Base-by-base conservation (phyloP, 2,797 vertebrate genomes). In the Enteromius paludinosus region DNA sequence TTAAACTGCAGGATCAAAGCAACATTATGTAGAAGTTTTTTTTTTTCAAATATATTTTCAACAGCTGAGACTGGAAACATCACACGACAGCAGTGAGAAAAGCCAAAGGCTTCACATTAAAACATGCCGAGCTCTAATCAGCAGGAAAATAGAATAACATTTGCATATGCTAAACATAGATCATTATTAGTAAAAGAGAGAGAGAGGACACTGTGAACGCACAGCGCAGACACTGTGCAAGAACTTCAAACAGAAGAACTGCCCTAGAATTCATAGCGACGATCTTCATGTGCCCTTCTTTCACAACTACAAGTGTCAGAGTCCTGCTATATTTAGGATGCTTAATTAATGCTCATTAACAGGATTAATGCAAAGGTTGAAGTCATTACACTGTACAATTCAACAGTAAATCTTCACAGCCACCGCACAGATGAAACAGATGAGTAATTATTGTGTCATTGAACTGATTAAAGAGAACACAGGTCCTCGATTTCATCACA, bases 381-480 rank as follows among this genome's bases (percentile, higher is more conserved):
- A 61, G 71, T 79, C 81, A 83, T 76, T 83, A 75, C 78, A 76
- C 52, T 18, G 38, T 43, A 33, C 62, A 14, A 28, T 47, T 69
- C 28, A 77, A 52, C 79, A 64, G 43, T 77, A 54, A 68, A 73
- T 73, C 68, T 62, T 78, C 75, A 23, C 43, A 23, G 77, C 15
- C 20, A 12, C 49, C 23, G 4, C 23, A 45, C 35, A 54, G 78
- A 70, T 71, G 52, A 59, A 45, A 68, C 61, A 61, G 45, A 74
- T 74, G 61, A 84, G 70, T 66, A 49, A 56, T 65, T 59, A 45
- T 43, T 45, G 45, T 65, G 65, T 85, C 79, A 78, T 52, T 72
- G 62, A 33, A 56, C 35, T 62, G 79, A 71, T 77, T 62, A 41
- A 85, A 72, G 73, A 81, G 78, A 81, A 76, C 72, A 85, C 74